Evolutionary conservation across 1,140 invertebrate genomes (phyloP).

Genomic region (Apis cerana): DNA sequence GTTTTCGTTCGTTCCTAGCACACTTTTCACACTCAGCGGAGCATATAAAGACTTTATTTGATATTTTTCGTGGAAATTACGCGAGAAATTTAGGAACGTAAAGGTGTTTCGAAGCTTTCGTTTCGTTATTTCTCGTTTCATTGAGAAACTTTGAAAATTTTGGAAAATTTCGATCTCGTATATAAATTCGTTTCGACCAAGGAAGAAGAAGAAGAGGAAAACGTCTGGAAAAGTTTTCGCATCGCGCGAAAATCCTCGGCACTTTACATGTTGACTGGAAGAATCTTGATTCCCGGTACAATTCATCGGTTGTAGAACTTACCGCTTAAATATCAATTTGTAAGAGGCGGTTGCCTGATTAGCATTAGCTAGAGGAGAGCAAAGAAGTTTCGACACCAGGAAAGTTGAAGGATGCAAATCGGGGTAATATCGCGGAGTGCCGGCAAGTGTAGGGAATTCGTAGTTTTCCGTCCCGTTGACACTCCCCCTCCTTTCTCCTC

Average conservation of each 20-base stretch:
- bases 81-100: no score
- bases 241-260: neutral
- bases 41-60: no score
- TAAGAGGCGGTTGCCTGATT: conserved; percentile 64
- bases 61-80: no score
- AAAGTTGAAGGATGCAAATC: conserved; percentile 67
- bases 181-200: neutral
- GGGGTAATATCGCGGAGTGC: conserved; percentile 51
- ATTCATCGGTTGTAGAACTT: conserved; percentile 63
- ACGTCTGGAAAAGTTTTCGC: neutral
- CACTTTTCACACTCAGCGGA: no score
- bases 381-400: conserved; percentile 60
- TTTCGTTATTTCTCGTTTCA: no score
- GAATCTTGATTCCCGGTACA: conserved; percentile 35
- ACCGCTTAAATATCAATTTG: conserved; percentile 67
- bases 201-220: neutral
- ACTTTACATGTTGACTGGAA: conserved; percentile 24
- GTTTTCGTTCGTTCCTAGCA: no score
- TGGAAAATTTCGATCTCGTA: neutral
- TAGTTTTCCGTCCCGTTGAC: conserved; percentile 58
- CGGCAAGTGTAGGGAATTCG: conserved; percentile 8
- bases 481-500: conserved; percentile 5
- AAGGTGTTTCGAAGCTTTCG: no score
- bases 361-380: conserved; percentile 58
- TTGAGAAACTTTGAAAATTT: no score